Evolutionary conservation across 92 coral and sea anemone species (phyloP).

Genomic region (Actinostola sp.): DNA sequence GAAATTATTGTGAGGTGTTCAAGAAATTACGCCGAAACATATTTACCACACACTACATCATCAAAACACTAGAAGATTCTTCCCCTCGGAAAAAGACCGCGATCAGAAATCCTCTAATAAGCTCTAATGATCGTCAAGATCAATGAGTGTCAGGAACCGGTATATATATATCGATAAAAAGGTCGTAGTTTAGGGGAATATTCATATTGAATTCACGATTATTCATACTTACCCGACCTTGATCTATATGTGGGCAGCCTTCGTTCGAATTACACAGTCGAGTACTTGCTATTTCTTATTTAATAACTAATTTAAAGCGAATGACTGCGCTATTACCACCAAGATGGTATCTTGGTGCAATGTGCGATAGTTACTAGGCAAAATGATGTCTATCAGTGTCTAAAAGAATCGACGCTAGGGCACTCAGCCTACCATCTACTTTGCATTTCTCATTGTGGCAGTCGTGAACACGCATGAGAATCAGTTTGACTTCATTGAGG

Average conservation of each 20-base stretch:
- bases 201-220: no score
- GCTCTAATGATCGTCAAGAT: no score
- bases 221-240: no score
- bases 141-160: no score
- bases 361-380: not conserved
- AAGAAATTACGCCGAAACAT: not conserved
- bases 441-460: not conserved
- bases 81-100: not conserved
- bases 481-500: not conserved
- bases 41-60: not conserved
- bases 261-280: no score
- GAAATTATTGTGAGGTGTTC: constrained; percentile 3
- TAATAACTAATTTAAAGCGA: not conserved
- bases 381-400: not conserved
- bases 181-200: no score
- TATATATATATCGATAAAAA: no score
- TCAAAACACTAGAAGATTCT: constrained; percentile 3
- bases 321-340: constrained; percentile 1
- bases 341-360: constrained; percentile 5
- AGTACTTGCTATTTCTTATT: constrained; percentile 1
- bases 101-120: no score
- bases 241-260: no score
- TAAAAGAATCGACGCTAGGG: not conserved
- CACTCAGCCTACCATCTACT: not conserved
- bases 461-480: not conserved